These are phyloP conservation scores for Mus pahari DNA, from an alignment of 2,113 vertebrate genomes.

Conservation along the genomic window DNA sequence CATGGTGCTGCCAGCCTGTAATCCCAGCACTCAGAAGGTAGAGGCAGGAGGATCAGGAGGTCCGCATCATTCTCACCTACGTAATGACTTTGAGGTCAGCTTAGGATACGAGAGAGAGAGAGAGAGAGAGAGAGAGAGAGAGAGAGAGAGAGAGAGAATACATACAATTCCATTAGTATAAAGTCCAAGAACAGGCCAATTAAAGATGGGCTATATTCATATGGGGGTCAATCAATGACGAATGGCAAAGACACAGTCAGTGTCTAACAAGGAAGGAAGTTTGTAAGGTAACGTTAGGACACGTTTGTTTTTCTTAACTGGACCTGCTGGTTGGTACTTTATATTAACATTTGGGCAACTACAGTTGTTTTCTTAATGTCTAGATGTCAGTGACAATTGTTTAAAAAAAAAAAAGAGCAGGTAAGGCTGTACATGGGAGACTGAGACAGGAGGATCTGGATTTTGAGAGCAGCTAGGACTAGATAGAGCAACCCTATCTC, in stretches of 20 bases:
- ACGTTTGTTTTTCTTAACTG: neutral
- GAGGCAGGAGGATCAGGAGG: neutral
- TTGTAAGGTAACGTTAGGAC: neutral
- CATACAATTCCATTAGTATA: neutral
- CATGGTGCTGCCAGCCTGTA: neutral
- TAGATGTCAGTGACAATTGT: neutral
- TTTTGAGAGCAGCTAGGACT: neutral
- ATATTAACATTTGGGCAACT: neutral
- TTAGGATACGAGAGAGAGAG: neutral
- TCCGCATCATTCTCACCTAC: neutral
- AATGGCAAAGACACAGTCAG: neutral
- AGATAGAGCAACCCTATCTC: neutral
- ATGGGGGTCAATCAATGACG: neutral
- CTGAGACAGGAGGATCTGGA: neutral
- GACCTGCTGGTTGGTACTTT: neutral
- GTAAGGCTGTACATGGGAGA: neutral
- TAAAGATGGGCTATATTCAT: neutral
- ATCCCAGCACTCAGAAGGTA: too few species aligned
- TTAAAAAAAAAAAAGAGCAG: neutral
- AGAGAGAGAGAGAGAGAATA: neutral
- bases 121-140: too few species aligned
- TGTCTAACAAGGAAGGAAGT: neutral
- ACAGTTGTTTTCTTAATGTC: neutral
- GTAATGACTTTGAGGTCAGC: neutral
- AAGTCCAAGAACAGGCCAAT: neutral